These are phyloP conservation scores for Popillia japonica DNA, from an alignment of 1,140 invertebrate species.

Conservation along the genomic window DNA sequence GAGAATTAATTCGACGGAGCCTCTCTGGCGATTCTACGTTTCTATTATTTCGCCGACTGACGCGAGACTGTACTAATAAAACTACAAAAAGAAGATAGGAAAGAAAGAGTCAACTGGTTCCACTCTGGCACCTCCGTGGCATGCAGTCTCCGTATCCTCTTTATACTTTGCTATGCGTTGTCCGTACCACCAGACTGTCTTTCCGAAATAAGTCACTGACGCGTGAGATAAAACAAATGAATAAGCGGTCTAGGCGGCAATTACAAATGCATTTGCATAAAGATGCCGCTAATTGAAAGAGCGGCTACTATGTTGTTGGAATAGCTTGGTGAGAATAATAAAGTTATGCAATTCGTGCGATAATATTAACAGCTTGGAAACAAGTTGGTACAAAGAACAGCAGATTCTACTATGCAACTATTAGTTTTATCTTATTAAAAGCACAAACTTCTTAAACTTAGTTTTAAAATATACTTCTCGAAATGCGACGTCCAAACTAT, in stretches of 20 bases:
- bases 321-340: no score
- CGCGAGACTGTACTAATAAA: neutral
- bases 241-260: neutral
- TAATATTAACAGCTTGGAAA: no score
- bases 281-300: neutral
- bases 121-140: neutral
- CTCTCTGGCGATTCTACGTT: neutral
- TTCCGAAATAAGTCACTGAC: neutral
- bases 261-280: conserved; percentile 6
- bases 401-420: no score
- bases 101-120: neutral
- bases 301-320: neutral
- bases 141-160: neutral
- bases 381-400: no score
- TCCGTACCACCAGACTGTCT: neutral
- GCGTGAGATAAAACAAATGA: neutral
- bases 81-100: neutral
- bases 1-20: neutral
- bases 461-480: no score
- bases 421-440: no score
- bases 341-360: no score
- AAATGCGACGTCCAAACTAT: no score
- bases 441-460: no score
- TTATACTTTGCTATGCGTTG: neutral
- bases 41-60: neutral